Evolutionary conservation across 2,797 vertebrate species (phyloP).

Genomic region (Lophura swinhoii): DNA sequence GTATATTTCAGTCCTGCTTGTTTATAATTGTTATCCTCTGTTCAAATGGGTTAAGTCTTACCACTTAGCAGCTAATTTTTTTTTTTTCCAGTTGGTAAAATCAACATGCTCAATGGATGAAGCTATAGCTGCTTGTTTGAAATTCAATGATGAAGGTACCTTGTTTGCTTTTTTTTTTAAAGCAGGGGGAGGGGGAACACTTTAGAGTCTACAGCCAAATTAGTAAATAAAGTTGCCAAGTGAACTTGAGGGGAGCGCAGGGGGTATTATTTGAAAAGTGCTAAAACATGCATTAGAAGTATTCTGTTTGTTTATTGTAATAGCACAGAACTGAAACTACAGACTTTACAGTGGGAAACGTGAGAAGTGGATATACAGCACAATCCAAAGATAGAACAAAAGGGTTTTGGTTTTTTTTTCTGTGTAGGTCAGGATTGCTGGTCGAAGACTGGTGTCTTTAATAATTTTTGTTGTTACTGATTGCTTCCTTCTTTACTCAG

Average conservation of each 20-base stretch:
- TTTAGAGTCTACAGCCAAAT: background rate
- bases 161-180: background rate
- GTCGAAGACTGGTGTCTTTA: background rate
- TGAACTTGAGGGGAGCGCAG: background rate
- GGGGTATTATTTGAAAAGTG: background rate
- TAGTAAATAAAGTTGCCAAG: background rate
- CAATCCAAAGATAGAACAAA: background rate
- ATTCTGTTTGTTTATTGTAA: background rate
- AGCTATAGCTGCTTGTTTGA: constrained; percentile 84
- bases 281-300: background rate
- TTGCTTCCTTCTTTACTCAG: background rate
- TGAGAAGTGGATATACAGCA: rapidly evolving
- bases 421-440: background rate
- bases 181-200: background rate
- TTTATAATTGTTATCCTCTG: background rate
- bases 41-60: background rate
- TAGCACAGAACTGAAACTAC: background rate
- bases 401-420: background rate
- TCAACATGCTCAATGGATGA: constrained; percentile 88
- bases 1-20: background rate
- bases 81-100: constrained; percentile 81
- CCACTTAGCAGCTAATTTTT: background rate
- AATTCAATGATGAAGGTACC: constrained; percentile 83
- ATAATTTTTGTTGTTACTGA: background rate
- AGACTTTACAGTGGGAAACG: background rate